A percentile compares a stretch with the other conserved stretches of the same genome.
Evolutionary conservation across 2,797 vertebrate species (phyloP).

Genomic region (Scolopax bukidnonensis): DNA sequence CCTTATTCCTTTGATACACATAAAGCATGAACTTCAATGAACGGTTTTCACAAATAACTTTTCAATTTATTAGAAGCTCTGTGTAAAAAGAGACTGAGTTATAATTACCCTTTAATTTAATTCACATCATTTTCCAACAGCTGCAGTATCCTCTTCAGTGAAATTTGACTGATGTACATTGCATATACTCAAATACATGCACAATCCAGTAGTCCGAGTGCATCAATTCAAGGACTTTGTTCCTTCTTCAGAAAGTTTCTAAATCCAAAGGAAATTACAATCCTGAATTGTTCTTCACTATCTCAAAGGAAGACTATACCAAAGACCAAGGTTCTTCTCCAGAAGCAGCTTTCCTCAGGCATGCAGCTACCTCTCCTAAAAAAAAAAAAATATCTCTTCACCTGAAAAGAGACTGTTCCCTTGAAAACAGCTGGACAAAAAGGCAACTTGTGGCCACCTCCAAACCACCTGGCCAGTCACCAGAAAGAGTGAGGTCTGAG

Average conservation of each 20-base stretch:
- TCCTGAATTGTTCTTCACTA: not conserved
- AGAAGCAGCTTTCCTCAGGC: not conserved
- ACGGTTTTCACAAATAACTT: not conserved
- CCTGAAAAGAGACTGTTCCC: not conserved
- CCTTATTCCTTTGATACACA: not conserved
- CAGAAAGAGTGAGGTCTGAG: not conserved
- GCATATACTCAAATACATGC: not conserved
- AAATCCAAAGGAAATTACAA: not conserved
- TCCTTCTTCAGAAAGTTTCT: not conserved
- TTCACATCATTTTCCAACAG: not conserved
- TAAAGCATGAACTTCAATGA: not conserved
- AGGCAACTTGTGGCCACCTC: not conserved
- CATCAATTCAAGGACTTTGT: not conserved
- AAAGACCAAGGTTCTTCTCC: fast-evolving
- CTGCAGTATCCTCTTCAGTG: not conserved
- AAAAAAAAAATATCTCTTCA: not conserved
- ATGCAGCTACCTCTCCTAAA: not conserved
- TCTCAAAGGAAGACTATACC: not conserved
- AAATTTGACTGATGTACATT: not conserved
- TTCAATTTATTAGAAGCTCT: not conserved
- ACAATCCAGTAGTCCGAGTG: not conserved
- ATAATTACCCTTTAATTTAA: conserved; percentile 3
- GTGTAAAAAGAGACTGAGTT: not conserved
- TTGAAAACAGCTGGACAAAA: not conserved
- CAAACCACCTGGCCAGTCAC: not conserved